These are phyloP conservation scores for Drosophila leonis DNA, from an alignment of 2,888 invertebrate species.

Conservation along the genomic window DNA sequence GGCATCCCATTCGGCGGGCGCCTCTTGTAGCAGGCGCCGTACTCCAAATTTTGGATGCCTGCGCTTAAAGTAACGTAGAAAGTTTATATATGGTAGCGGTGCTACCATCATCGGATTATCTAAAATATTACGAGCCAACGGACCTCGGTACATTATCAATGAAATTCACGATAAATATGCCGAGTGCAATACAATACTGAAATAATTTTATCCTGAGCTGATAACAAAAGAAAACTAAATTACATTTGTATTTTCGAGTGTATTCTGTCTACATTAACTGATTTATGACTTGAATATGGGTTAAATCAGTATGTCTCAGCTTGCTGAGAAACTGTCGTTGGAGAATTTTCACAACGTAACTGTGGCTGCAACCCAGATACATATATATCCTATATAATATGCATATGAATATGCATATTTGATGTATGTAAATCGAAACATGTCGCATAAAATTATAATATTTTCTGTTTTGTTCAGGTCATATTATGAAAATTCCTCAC, in stretches of 20 bases:
- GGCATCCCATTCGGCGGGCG: constrained; percentile 40
- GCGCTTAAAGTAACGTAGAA: constrained; percentile 52
- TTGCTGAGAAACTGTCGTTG: background rate
- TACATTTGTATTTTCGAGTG: background rate
- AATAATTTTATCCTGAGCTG: constrained; percentile 3
- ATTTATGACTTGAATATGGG: background rate
- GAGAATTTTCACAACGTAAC: background rate
- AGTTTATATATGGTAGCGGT: constrained; percentile 54
- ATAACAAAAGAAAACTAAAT: background rate
- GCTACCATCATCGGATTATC: constrained; percentile 44
- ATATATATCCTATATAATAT: background rate
- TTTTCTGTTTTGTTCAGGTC: constrained; percentile 11
- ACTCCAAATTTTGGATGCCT: constrained; percentile 22
- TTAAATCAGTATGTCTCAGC: background rate
- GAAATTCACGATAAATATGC: background rate
- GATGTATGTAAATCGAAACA: constrained; percentile 10
- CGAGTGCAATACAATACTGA: background rate
- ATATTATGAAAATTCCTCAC: constrained; percentile 43
- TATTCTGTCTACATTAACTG: background rate
- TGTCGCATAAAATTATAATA: constrained; percentile 15
- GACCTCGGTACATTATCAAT: background rate
- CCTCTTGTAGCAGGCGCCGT: constrained; percentile 43
- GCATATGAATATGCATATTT: background rate
- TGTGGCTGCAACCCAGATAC: background rate
- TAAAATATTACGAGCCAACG: constrained; percentile 16